Percentiles rank a stretch among this genome's conserved stretches.
These are phyloP conservation scores for Catocala sponsa DNA, from an alignment of 2,888 invertebrate genomes.

Conservation along the genomic window DNA sequence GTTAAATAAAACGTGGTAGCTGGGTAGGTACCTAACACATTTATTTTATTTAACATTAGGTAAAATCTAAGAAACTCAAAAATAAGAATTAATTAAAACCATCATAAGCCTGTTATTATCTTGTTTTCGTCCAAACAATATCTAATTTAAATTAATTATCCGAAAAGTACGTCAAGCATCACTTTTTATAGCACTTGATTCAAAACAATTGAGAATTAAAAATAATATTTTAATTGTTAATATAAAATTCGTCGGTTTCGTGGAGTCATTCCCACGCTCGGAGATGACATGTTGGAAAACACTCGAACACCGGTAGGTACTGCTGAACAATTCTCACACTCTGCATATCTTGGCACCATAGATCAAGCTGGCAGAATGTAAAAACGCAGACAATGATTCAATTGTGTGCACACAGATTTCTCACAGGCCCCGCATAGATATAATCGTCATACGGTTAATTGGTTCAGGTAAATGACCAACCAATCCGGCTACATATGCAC, in stretches of 20 bases:
- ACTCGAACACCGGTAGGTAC: constrained; percentile 63
- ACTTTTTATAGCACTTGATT: constrained; percentile 55
- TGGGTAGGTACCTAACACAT: constrained; percentile 10
- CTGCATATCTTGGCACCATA: constrained; percentile 87
- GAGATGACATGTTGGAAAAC: constrained; percentile 84
- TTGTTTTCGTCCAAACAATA: constrained; percentile 20
- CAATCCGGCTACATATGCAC: constrained; percentile 58
- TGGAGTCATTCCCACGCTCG: constrained; percentile 75
- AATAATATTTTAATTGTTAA: constrained; percentile 63
- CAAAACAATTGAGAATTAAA: constrained; percentile 65
- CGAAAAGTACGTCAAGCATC: constrained; percentile 16
- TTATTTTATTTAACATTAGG: not conserved
- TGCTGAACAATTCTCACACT: constrained; percentile 81
- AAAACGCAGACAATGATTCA: constrained; percentile 86
- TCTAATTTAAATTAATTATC: constrained; percentile 26
- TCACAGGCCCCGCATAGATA: constrained; percentile 81
- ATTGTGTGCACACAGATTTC: constrained; percentile 86
- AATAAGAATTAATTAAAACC: constrained; percentile 1
- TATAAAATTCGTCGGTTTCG: constrained; percentile 62
- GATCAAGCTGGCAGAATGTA: constrained; percentile 83
- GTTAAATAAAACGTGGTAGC: constrained; percentile 13
- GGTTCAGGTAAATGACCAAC: constrained; percentile 84
- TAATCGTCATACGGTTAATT: constrained; percentile 82
- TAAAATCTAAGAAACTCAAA: not conserved
- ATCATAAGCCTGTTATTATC: constrained; percentile 7